Percentiles rank a stretch among this genome's conserved stretches.
Evolutionary conservation across 2,888 invertebrate genomes (phyloP).

Genomic region (Chorisops tibialis): DNA sequence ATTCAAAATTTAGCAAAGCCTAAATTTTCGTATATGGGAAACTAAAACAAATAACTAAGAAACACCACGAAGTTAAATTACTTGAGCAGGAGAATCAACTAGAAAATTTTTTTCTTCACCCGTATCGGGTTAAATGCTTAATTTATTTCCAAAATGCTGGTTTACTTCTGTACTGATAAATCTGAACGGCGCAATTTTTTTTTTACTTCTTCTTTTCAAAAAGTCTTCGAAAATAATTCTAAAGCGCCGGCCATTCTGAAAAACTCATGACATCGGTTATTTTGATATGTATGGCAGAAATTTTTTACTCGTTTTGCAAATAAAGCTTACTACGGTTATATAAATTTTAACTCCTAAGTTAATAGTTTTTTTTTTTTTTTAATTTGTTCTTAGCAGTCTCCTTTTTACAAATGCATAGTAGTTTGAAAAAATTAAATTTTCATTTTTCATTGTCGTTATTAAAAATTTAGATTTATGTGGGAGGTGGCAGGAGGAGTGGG

Average conservation of each 20-base stretch:
- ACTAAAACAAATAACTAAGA: background rate
- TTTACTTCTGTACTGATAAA: background rate
- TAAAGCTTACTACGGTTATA: no score
- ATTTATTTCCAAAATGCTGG: background rate
- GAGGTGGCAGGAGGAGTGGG: no score
- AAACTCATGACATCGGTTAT: constrained; percentile 1
- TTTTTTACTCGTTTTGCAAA: no score
- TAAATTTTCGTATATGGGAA: background rate
- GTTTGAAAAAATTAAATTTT: no score
- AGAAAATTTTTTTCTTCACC: no score
- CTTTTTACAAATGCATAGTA: no score
- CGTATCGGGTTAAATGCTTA: background rate
- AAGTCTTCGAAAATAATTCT: background rate
- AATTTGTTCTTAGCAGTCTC: no score
- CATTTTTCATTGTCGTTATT: no score
- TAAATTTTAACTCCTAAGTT: no score
- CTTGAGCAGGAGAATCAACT: background rate
- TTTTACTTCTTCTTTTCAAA: background rate
- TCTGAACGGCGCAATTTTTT: constrained; percentile 16
- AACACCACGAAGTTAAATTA: background rate
- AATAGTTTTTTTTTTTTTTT: no score
- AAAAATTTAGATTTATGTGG: no score
- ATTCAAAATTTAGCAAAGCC: background rate
- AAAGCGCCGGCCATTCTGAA: constrained; percentile 13
- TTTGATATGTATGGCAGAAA: background rate